Percentiles rank a stretch among this genome's conserved stretches.
phyloP scores from a whole-genome alignment of 2,113 vertebrate species.

The Thunnus maccoyii region DNA sequence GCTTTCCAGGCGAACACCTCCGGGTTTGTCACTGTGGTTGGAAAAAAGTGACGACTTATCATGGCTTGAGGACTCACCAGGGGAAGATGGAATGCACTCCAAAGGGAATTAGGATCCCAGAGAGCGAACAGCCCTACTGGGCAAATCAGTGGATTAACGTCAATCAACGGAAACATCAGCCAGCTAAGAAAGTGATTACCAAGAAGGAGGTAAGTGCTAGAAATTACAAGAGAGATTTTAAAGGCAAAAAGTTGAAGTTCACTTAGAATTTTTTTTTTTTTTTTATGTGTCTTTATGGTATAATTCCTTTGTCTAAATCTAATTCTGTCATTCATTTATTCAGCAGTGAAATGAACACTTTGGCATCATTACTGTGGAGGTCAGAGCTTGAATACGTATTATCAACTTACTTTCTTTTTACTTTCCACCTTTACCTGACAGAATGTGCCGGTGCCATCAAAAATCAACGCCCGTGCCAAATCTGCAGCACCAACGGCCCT shows the following conservation, averaged over 20 bases:
- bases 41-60: conserved; percentile 34
- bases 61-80: conserved; percentile 51
- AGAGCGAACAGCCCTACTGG: not conserved
- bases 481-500: not conserved
- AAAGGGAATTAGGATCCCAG: not conserved
- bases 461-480: too few relatives aligned
- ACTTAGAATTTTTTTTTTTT: too few relatives aligned
- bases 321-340: too few relatives aligned
- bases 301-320: too few relatives aligned
- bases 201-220: conserved; percentile 16
- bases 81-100: conserved; percentile 49
- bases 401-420: too few relatives aligned
- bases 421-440: not conserved
- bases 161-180: not conserved
- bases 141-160: not conserved
- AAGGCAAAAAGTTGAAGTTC: not conserved
- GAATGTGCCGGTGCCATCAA: not conserved
- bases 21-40: conserved; percentile 63
- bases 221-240: not conserved
- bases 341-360: too few relatives aligned
- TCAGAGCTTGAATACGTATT: too few relatives aligned
- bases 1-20: conserved; percentile 15
- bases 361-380: too few relatives aligned
- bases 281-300: too few relatives aligned
- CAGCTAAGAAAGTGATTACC: not conserved